phyloP scores from a whole-genome alignment of 2,113 vertebrate species.

The Thamnaconus septentrionalis region DNA sequence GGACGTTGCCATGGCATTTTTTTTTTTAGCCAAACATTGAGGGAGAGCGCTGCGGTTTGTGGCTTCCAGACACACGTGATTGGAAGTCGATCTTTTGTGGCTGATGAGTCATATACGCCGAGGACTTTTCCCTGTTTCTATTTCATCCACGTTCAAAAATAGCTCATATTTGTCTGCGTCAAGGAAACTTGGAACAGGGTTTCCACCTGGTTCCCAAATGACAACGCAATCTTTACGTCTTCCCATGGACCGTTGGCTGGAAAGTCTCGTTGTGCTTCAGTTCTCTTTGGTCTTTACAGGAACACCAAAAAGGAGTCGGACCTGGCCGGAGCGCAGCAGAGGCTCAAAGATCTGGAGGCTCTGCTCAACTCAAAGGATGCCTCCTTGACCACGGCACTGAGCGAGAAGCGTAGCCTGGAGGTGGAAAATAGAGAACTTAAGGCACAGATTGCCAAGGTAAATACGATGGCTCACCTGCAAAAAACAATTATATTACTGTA shows the following conservation, averaged over 20 bases:
- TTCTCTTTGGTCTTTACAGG: conserved; percentile 57
- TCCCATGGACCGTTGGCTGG: no score
- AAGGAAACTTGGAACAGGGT: conserved; percentile 28
- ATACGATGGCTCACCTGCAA: background rate
- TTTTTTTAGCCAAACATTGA: conserved; percentile 31
- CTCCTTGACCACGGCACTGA: conserved; percentile 82
- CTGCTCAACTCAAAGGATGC: conserved; percentile 91
- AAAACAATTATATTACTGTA: no score
- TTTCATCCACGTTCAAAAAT: conserved; percentile 40
- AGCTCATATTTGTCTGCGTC: conserved; percentile 15
- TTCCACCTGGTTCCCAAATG: conserved; percentile 14
- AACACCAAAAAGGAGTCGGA: conserved; percentile 90
- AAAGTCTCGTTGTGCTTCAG: no score
- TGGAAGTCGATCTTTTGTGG: conserved; percentile 24
- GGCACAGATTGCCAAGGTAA: conserved; percentile 86
- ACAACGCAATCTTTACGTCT: background rate
- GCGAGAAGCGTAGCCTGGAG: conserved; percentile 88
- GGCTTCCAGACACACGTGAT: conserved; percentile 38
- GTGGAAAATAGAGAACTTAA: conserved; percentile 83
- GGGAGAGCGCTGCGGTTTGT: conserved; percentile 49
- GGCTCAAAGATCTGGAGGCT: conserved; percentile 90
- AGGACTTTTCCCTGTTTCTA: conserved; percentile 51
- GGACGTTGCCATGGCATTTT: conserved; percentile 50
- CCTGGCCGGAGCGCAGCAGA: conserved; percentile 76
- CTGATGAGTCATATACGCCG: conserved; percentile 53